Evolutionary conservation across 2,888 invertebrate species (phyloP).

Genomic region (Brachylomia viminalis): DNA sequence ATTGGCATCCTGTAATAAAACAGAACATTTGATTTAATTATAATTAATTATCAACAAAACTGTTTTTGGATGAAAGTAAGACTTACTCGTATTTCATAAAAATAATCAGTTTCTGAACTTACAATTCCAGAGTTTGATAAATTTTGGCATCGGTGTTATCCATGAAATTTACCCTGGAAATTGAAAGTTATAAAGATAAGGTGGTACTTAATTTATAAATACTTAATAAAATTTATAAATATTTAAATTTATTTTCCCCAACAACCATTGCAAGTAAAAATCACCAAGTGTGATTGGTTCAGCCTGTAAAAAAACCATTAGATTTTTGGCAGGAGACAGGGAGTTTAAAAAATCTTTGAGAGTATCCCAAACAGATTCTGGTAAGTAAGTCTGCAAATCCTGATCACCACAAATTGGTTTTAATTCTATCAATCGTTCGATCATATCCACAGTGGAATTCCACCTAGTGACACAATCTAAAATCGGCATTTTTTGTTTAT

Average conservation of each 20-base stretch:
- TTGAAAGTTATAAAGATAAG: too few relatives aligned
- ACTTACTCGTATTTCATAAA: too few relatives aligned
- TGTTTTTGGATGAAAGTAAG: too few relatives aligned
- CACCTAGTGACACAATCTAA: slow-evolving; percentile 2
- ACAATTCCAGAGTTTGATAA: too few relatives aligned
- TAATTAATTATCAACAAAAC: too few relatives aligned
- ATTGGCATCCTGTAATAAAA: too few relatives aligned
- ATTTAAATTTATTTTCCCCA: background rate
- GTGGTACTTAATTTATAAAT: too few relatives aligned
- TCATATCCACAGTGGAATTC: background rate
- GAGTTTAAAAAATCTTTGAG: background rate
- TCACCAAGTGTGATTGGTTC: background rate
- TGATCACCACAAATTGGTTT: slow-evolving; percentile 6
- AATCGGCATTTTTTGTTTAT: background rate
- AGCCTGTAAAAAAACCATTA: background rate
- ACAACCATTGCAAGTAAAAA: slow-evolving; percentile 1
- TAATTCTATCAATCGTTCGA: background rate
- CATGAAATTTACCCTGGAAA: too few relatives aligned
- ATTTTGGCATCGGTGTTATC: too few relatives aligned
- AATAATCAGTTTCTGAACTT: too few relatives aligned
- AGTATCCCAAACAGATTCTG: slow-evolving; percentile 1
- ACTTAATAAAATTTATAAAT: too few relatives aligned
- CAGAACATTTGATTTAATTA: too few relatives aligned
- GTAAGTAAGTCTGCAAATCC: slow-evolving; percentile 4
- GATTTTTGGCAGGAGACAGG: background rate